A percentile compares a stretch with the other conserved stretches of the same genome.
Conservation (phyloP, 2,797 vertebrate genomes). For the Acropternis orthonyx region DNA sequence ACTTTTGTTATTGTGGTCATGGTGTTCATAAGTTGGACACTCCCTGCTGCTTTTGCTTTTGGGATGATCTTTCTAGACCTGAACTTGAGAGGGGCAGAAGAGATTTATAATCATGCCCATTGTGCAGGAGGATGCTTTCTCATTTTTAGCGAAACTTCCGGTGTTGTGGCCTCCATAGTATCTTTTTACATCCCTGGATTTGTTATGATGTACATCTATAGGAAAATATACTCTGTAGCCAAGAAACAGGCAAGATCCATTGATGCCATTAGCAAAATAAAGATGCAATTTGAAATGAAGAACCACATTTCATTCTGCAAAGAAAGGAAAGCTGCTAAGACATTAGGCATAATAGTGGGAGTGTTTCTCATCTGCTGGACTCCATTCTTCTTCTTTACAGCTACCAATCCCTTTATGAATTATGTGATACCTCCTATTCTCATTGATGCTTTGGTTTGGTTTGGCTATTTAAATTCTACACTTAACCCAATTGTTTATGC, state of each 20-base stretch:
- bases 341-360: constrained; percentile 81
- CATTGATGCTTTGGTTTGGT: constrained; percentile 80
- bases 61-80: constrained; percentile 79
- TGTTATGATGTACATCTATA: constrained; percentile 83
- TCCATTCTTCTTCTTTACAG: constrained; percentile 82
- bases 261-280: constrained; percentile 33
- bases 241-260: constrained; percentile 81
- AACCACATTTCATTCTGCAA: constrained; percentile 50
- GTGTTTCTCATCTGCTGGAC: constrained; percentile 83
- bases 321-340: constrained; percentile 84
- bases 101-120: constrained; percentile 55
- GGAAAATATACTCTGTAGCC: constrained; percentile 84
- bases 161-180: constrained; percentile 65
- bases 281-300: constrained; percentile 46
- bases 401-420: constrained; percentile 73
- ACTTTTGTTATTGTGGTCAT: constrained; percentile 68
- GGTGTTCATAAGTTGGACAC: constrained; percentile 81
- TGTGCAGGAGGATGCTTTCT: constrained; percentile 78
- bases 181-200: constrained; percentile 83
- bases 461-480: constrained; percentile 84
- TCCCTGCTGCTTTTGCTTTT: constrained; percentile 81
- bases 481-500: constrained; percentile 87
- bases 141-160: constrained; percentile 78
- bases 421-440: constrained; percentile 68
- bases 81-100: constrained; percentile 72